Evolutionary conservation across 2,797 vertebrate species (phyloP), one percentile per base, ranked within the genome.

Genomic region (Pangasius larnaudii): DNA sequence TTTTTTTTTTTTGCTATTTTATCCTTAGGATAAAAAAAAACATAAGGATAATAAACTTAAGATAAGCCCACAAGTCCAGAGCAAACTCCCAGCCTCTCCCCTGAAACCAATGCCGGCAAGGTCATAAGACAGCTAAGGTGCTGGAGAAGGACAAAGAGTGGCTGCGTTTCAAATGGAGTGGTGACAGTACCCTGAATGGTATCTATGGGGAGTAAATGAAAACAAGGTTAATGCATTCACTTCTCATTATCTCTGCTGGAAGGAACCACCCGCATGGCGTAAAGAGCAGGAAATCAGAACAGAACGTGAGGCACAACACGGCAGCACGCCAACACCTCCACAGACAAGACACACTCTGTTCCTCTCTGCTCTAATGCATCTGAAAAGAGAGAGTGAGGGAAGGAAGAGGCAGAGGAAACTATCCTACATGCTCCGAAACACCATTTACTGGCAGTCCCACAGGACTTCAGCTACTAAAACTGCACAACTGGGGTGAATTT

Each of bases 181-280:
- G 90, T 94, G 94, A 91, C 85, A 92, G 87, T 89, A 89, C 89
- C 86, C 90, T 86, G 84, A 91, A 93, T 90, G 89, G 88, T 84
- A 93, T 94, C 95, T 94, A 92, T 90, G 30, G 94, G 95, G 94
- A 95, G 94, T 94, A 94, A 95, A 95, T 95, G 95, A 95, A 96
- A 96, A 96, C 95, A 95, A 95, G 95, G 95, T 96, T 95, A 95
- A 96, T 95, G 94, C 93, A 95, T 95, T 94, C 94, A n/a, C 91
- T 93, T 94, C 93, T 94, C 94, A 95, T 95, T 95, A 95, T 93
- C 93, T 92, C 93, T 86, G 80, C 92, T 93, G 93, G 94, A 93
- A 91, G 92, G 93, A 94, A 91, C 93, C 94, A 92, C 93, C 93
- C 91, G 92, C 91, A 92, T 94, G 90, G 84, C 90, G 92, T 94